These are phyloP conservation scores for Desmophyllum pertusum DNA, from an alignment of 92 coral and sea anemone genomes.

Conservation along the genomic window DNA sequence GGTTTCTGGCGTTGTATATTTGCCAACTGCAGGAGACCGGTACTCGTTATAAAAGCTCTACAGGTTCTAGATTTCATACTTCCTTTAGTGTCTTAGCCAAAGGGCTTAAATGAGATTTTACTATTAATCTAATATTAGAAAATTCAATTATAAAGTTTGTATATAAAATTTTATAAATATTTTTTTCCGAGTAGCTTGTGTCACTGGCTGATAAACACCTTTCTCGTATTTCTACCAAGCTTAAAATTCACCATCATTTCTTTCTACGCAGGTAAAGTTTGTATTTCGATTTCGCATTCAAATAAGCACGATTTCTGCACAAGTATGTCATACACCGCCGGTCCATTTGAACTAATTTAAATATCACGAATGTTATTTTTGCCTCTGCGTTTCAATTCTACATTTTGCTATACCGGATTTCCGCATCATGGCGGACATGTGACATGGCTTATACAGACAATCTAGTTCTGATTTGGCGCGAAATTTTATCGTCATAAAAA, in stretches of 20 bases:
- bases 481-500: background rate
- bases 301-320: background rate
- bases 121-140: background rate
- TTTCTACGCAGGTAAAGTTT: too few relatives aligned
- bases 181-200: too few relatives aligned
- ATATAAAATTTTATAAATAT: too few relatives aligned
- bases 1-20: background rate
- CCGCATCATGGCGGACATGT: background rate
- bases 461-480: background rate
- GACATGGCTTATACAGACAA: too few relatives aligned
- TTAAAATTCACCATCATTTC: too few relatives aligned
- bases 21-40: background rate
- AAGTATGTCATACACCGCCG: background rate
- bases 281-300: too few relatives aligned
- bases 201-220: too few relatives aligned
- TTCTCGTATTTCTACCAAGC: too few relatives aligned
- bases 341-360: background rate
- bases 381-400: background rate
- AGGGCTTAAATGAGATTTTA: background rate
- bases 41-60: background rate
- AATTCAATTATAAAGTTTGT: background rate
- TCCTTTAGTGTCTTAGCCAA: background rate
- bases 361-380: background rate
- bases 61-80: background rate
- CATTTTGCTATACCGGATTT: background rate